phyloP scores from a whole-genome alignment of 2,113 vertebrate species.

The Telmatochromis sp. region DNA sequence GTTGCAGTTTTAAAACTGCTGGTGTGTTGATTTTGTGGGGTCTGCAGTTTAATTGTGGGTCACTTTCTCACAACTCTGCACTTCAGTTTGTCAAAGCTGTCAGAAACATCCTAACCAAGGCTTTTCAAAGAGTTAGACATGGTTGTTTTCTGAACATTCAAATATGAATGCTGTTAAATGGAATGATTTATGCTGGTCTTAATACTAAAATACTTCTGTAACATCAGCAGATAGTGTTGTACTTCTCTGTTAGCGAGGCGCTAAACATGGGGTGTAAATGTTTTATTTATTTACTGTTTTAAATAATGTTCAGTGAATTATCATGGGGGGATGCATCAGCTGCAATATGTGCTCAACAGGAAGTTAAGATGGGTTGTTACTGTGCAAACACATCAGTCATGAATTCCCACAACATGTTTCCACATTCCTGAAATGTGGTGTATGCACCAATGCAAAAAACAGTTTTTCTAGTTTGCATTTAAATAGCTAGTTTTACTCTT shows the following conservation, averaged over 20 bases:
- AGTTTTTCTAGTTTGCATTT: not conserved
- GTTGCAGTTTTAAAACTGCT: not conserved
- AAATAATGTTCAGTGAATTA: not conserved
- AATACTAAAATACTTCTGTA: not conserved
- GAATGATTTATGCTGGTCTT: not conserved
- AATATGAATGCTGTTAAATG: not conserved
- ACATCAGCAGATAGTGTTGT: not conserved
- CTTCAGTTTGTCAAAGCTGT: not conserved
- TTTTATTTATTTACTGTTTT: not conserved
- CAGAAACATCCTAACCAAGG: not conserved
- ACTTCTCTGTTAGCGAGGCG: not conserved
- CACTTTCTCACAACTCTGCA: not conserved
- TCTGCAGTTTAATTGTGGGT: not conserved
- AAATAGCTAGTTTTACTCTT: not conserved
- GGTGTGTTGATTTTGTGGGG: not conserved
- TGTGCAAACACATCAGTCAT: not conserved
- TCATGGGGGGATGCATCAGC: not conserved
- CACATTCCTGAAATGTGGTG: not conserved
- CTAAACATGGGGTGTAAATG: not conserved
- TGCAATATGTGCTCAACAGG: not conserved
- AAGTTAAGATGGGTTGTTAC: not conserved
- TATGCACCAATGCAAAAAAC: not conserved
- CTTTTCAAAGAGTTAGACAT: not conserved
- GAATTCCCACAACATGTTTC: not conserved
- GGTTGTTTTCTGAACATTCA: not conserved